Percentiles rank a stretch among this genome's conserved stretches.
Evolutionary conservation across 2,797 vertebrate genomes (phyloP).

Genomic region (Orientallactaga sibirica): DNA sequence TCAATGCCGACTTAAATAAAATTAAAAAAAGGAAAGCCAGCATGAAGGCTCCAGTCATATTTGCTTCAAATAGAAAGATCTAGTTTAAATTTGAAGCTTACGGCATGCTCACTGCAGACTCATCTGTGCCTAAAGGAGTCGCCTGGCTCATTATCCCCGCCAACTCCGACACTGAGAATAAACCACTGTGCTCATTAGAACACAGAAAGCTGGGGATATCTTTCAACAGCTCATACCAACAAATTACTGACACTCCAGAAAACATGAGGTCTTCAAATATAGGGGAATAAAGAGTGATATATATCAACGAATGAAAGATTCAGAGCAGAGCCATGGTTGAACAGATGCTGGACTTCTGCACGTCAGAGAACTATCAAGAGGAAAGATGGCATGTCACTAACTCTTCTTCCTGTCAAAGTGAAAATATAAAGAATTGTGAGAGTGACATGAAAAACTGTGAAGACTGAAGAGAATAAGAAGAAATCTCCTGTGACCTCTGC

Average conservation of each 20-base stretch:
- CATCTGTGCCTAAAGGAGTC: conserved; percentile 84
- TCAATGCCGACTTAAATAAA: neutral
- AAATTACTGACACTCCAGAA: conserved; percentile 80
- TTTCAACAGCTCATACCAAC: conserved; percentile 80
- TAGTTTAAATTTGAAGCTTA: conserved; percentile 83
- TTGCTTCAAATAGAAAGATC: conserved; percentile 75
- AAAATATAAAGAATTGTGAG: conserved; percentile 58
- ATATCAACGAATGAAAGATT: conserved; percentile 59
- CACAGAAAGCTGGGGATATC: conserved; percentile 76
- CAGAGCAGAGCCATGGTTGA: conserved; percentile 68
- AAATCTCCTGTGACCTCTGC: neutral
- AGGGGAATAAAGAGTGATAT: conserved; percentile 42
- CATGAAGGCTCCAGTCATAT: conserved; percentile 69
- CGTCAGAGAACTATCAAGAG: conserved; percentile 46
- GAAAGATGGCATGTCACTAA: conserved; percentile 47
- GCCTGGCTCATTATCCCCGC: conserved; percentile 83
- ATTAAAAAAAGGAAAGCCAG: conserved; percentile 57
- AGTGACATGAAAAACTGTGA: conserved; percentile 6
- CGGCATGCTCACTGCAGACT: conserved; percentile 67
- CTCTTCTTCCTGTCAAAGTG: conserved; percentile 10
- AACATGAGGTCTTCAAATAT: conserved; percentile 76
- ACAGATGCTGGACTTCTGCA: conserved; percentile 37
- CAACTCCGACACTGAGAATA: conserved; percentile 80
- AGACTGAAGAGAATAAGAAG: neutral
- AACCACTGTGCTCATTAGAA: conserved; percentile 83